Evolutionary conservation across 2,113 vertebrate species (phyloP).

Genomic region (Atrichornis clamosus): DNA sequence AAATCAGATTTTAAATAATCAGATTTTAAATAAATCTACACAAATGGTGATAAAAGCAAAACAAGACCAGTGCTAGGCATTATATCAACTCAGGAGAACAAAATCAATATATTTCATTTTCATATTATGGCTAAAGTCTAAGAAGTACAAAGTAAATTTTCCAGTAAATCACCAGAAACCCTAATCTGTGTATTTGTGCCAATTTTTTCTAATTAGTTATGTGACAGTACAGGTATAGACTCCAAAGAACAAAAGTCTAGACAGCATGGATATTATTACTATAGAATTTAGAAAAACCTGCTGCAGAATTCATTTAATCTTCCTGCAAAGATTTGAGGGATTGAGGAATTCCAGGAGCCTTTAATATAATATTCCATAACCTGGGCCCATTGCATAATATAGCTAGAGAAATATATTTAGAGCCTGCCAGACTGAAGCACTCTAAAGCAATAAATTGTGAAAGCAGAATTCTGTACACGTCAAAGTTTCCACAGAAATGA

Average conservation of each 20-base stretch:
- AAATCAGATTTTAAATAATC: neutral
- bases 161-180: neutral
- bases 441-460: conserved; percentile 32
- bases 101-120: neutral
- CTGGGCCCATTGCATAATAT: neutral
- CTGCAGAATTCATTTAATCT: conserved; percentile 56
- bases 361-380: conserved; percentile 55
- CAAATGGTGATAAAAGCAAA: neutral
- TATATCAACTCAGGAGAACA: neutral
- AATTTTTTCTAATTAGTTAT: conserved; percentile 15
- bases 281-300: conserved; percentile 28
- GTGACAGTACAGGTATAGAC: conserved; percentile 3
- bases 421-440: conserved; percentile 9
- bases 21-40: neutral
- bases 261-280: neutral
- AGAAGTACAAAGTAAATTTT: neutral
- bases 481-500: conserved; percentile 40
- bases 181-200: neutral
- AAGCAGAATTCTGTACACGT: neutral
- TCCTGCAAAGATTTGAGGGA: conserved; percentile 19
- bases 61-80: neutral
- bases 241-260: conserved; percentile 50
- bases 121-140: neutral
- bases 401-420: neutral
- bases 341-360: conserved; percentile 38